These are phyloP conservation scores for Escarpia spicata DNA, from an alignment of 2,888 invertebrate species.

Conservation along the genomic window DNA sequence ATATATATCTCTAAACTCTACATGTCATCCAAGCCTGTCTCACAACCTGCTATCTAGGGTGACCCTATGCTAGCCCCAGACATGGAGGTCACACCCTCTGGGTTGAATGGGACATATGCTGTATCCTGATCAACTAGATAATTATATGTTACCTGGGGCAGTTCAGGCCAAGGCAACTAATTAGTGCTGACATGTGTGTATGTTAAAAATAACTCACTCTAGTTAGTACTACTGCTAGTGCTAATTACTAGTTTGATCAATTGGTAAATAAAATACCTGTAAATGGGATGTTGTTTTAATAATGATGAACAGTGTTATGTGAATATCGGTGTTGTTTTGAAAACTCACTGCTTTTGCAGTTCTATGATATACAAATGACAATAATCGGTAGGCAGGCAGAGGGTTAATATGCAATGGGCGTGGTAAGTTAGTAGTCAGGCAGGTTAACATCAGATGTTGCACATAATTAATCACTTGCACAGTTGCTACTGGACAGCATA, in stretches of 20 bases:
- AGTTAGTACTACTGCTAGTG: not conserved
- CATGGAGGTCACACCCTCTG: not conserved
- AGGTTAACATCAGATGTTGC: not conserved
- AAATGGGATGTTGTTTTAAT: not conserved
- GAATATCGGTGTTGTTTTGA: not conserved
- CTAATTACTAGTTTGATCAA: not conserved
- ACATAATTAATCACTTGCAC: not conserved
- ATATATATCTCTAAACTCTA: not conserved
- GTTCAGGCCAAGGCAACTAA: not conserved
- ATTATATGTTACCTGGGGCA: not conserved
- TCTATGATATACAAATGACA: too few species aligned
- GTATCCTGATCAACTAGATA: constrained; percentile 12
- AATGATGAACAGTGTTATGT: not conserved
- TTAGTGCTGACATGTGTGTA: not conserved
- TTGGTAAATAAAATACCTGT: not conserved
- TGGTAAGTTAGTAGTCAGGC: not conserved
- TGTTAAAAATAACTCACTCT: not conserved
- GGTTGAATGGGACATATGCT: not conserved
- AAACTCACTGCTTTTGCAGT: not conserved
- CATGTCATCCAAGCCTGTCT: not conserved
- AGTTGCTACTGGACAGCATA: not conserved
- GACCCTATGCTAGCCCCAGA: not conserved
- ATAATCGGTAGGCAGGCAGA: not conserved
- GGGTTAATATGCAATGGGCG: not conserved
- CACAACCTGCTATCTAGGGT: not conserved